A percentile compares a stretch with the other conserved stretches of the same genome.
These are phyloP conservation scores for Eupithecia pulchellata DNA, from an alignment of 2,888 invertebrate species.

Conservation along the genomic window DNA sequence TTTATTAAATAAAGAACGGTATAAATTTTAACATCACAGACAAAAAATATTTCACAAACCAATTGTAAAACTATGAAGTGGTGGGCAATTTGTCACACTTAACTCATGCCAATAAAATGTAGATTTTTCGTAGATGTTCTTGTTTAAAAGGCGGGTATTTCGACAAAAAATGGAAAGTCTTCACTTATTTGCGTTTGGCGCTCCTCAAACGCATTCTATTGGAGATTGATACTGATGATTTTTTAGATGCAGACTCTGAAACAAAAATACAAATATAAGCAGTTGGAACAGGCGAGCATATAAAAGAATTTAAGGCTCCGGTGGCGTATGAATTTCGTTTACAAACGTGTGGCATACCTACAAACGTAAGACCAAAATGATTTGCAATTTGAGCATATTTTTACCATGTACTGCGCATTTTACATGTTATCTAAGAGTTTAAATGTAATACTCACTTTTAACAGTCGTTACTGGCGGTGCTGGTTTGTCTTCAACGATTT, in stretches of 20 bases:
- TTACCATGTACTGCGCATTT: too few relatives aligned
- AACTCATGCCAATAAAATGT: conserved; percentile 16
- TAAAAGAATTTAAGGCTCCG: too few relatives aligned
- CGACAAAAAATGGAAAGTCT: conserved; percentile 15
- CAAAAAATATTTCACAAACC: background rate
- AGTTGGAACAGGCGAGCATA: too few relatives aligned
- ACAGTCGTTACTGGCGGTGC: conserved; percentile 24
- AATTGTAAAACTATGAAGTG: conserved; percentile 38
- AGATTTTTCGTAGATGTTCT: conserved; percentile 15
- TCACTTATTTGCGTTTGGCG: conserved; percentile 63
- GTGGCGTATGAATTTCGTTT: too few relatives aligned
- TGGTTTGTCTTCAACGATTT: conserved; percentile 49
- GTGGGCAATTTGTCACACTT: conserved; percentile 42
- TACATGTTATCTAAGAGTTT: background rate
- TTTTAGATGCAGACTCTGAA: conserved; percentile 61
- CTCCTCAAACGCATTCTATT: conserved; percentile 69
- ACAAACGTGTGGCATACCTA: too few relatives aligned
- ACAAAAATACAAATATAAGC: conserved; percentile 37
- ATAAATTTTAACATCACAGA: conserved; percentile 1
- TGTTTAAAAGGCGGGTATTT: conserved; percentile 25
- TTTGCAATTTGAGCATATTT: too few relatives aligned
- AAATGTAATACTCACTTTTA: conserved; percentile 54
- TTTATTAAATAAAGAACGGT: background rate
- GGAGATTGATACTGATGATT: conserved; percentile 48
- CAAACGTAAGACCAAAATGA: too few relatives aligned